phyloP scores from a whole-genome alignment of 2,888 invertebrate species.

The Escarpia spicata region DNA sequence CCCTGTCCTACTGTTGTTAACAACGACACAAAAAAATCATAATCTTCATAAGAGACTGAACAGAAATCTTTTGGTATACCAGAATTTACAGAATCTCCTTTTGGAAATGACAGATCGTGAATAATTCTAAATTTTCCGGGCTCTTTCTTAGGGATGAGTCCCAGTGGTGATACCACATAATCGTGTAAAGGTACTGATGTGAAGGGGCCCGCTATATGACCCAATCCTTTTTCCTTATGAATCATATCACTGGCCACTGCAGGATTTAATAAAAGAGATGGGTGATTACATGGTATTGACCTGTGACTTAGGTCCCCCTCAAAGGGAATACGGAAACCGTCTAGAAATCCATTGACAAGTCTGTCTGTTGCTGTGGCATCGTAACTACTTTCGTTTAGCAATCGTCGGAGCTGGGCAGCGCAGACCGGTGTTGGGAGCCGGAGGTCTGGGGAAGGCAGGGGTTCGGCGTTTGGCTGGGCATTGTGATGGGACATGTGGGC shows the following conservation, averaged over 20 bases:
- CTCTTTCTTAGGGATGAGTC: not conserved
- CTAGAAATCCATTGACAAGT: not conserved
- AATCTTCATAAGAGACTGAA: no score
- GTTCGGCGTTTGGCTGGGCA: not conserved
- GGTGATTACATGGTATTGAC: not conserved
- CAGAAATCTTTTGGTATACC: no score
- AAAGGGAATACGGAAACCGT: not conserved
- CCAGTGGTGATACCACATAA: not conserved
- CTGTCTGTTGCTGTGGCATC: not conserved
- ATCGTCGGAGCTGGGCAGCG: no score
- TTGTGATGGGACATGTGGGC: not conserved
- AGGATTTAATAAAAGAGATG: not conserved
- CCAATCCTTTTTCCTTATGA: not conserved
- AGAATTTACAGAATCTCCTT: no score
- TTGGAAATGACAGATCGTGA: no score
- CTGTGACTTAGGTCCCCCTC: not conserved
- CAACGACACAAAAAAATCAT: no score
- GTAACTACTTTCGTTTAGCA: no score
- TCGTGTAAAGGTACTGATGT: not conserved
- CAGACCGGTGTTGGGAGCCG: not conserved
- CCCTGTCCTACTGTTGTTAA: no score
- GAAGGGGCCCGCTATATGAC: constrained; percentile 18
- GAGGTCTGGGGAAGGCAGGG: no score
- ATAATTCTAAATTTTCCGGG: not conserved
- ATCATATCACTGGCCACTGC: not conserved